Evolutionary conservation across 2,113 vertebrate species (phyloP).

Genomic region (Alethe diademata): DNA sequence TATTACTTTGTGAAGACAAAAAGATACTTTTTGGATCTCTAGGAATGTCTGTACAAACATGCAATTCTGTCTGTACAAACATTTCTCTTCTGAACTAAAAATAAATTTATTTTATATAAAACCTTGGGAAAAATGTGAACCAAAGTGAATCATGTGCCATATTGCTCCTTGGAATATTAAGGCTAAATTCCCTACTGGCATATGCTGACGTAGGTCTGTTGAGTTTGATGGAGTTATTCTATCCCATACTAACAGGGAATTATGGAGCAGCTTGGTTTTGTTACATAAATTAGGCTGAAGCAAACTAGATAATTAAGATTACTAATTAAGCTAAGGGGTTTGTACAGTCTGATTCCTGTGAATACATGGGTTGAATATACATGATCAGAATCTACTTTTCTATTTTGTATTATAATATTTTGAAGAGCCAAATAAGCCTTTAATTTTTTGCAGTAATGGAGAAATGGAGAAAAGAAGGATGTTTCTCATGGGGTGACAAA

Average conservation of each 20-base stretch:
- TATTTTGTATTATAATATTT: neutral
- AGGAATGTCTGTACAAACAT: slow-evolving; percentile 44
- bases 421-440: neutral
- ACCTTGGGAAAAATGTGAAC: slow-evolving; percentile 61
- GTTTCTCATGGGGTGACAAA: neutral
- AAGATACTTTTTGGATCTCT: slow-evolving; percentile 10
- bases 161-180: slow-evolving; percentile 3
- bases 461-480: neutral
- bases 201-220: neutral
- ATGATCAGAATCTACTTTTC: neutral
- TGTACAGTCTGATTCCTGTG: neutral
- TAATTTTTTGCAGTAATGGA: neutral
- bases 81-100: slow-evolving; percentile 56
- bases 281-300: neutral
- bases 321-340: neutral
- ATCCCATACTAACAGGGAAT: neutral
- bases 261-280: neutral
- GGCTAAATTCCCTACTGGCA: neutral
- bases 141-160: slow-evolving; percentile 11
- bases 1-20: slow-evolving; percentile 38
- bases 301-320: neutral
- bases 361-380: neutral
- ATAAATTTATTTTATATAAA: slow-evolving; percentile 52
- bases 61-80: slow-evolving; percentile 32
- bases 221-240: neutral